Evolutionary conservation across 30 jellyfish, hydroid and myxozoan genomes (phyloP), one percentile per base, ranked within the genome.

Genomic region (Hydractinia echinata): DNA sequence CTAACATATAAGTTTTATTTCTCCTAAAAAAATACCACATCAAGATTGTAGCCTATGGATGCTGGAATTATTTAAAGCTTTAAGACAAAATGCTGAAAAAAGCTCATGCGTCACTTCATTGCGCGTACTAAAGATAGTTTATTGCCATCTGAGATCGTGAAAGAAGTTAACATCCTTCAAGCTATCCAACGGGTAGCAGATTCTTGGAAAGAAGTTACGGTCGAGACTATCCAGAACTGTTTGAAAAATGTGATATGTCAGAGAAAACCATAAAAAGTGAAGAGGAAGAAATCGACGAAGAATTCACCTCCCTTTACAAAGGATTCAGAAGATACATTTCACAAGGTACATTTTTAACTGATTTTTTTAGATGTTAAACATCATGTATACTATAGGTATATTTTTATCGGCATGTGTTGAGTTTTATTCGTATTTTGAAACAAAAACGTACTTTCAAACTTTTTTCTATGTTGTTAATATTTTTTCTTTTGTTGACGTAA

Each of bases 171-270:
- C 56, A 87, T 81, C 56, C 56, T 81, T 48, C 81, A 55, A 15
- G 91, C 91, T 66, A 83, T 76, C 58, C 10, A 73, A 76, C 76
- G 91, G 91, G 92, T 73, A 11, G 82, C 85, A 15, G 83, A 56
- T 44, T 83, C 92, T 18, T 77, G 87, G 92, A 58, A 83, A 77
- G 92, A 83, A 84, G 61, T 2, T 16, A 8, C 74, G 60, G 77
- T 19, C 14, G 88, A 81, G 18, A 81, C 76, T 19, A 7, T 48
- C 5, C 39, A 81, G 76, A 51, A 71, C 88, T 81, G 88, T 76
- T 81, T 81, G 52, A 49, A 13, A 81, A 81, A 81, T 81, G 88
- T 18, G 54, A 69, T 11, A 7, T 77, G 14, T 49, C 20, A 48
- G 67, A 50, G 83, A 55, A 77, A 76, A 76, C 82, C 86, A 61